Conservation (phyloP, 2,797 vertebrate species). For the Scyliorhinus canicula region DNA sequence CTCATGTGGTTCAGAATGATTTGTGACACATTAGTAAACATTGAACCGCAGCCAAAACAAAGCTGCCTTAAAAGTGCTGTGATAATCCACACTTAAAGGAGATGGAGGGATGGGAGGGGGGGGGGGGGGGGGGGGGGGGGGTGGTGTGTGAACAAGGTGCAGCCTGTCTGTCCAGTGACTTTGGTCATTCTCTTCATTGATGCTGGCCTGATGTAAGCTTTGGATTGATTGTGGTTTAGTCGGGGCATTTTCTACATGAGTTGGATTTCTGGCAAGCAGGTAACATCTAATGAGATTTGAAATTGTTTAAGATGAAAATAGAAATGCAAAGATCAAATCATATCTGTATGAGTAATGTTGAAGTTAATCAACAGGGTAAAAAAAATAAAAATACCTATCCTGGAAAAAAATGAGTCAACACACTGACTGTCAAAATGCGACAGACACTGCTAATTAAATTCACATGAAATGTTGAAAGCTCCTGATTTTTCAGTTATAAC, state of each 20-base stretch:
- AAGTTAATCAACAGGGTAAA: background rate
- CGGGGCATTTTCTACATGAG: background rate
- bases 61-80: background rate
- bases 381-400: background rate
- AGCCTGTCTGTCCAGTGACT: background rate
- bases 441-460: background rate
- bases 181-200: background rate
- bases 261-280: background rate
- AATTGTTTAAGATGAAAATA: background rate
- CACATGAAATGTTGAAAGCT: background rate
- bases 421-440: background rate
- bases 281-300: background rate
- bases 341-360: background rate
- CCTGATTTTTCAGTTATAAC: background rate
- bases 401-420: background rate
- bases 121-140: too few relatives aligned
- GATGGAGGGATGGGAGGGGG: background rate
- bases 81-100: background rate
- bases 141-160: too few relatives aligned
- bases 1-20: background rate
- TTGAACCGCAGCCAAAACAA: conserved; percentile 11
- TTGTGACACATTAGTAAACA: background rate
- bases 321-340: background rate
- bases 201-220: background rate
- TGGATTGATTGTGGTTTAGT: background rate